Evolutionary conservation across 2,113 vertebrate species (phyloP).

Genomic region (Carassius auratus): DNA sequence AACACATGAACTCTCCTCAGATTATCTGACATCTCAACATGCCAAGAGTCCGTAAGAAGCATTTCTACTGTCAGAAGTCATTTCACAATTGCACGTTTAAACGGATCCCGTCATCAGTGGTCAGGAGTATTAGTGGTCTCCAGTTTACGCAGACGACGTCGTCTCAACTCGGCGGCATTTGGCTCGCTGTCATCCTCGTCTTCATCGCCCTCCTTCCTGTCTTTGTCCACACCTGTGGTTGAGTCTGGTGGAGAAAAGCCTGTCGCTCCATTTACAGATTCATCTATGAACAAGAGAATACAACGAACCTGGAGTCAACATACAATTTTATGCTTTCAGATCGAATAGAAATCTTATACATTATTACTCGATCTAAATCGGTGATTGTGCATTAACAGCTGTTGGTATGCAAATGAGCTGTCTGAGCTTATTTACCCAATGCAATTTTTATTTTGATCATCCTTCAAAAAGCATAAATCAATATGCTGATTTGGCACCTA

Average conservation of each 20-base stretch:
- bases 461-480: too few species aligned
- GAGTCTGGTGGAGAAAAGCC: conserved; percentile 69
- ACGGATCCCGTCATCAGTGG: conserved; percentile 72
- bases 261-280: conserved; percentile 50
- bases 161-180: conserved; percentile 81
- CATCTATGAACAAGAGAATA: conserved; percentile 51
- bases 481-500: too few species aligned
- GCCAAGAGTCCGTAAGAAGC: conserved; percentile 23
- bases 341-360: too few species aligned
- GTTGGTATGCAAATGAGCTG: too few species aligned
- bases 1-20: conserved; percentile 22
- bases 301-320: too few species aligned
- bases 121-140: conserved; percentile 74
- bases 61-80: conserved; percentile 51
- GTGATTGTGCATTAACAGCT: too few species aligned
- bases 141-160: conserved; percentile 87
- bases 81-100: conserved; percentile 45
- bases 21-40: conserved; percentile 35
- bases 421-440: too few species aligned
- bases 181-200: conserved; percentile 82
- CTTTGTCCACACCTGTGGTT: conserved; percentile 54
- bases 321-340: too few species aligned
- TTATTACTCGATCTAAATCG: too few species aligned
- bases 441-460: too few species aligned
- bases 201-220: conserved; percentile 47